A percentile compares a stretch with the other conserved stretches of the same genome.
Evolutionary conservation across 2,797 vertebrate genomes (phyloP).

Genomic region (Falco novaeseelandiae): DNA sequence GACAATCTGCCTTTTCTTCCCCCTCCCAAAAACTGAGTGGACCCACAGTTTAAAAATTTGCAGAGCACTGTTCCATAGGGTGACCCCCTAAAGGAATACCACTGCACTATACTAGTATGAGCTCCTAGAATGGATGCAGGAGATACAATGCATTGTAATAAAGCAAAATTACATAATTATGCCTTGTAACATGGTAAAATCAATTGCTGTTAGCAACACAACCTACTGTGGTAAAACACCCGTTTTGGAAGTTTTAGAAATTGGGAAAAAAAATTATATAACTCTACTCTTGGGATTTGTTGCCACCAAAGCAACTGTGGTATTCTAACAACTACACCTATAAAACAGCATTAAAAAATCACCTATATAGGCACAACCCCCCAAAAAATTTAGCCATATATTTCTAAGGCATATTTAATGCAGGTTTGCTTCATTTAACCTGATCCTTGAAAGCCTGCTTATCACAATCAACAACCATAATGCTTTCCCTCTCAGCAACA

Average conservation of each 20-base stretch:
- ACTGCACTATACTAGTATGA: background rate
- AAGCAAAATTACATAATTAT: background rate
- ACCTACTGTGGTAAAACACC: background rate
- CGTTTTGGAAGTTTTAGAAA: background rate
- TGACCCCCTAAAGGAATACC: background rate
- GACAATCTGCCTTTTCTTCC: background rate
- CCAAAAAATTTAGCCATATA: background rate
- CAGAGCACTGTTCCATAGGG: background rate
- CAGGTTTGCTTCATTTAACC: slow-evolving; percentile 14
- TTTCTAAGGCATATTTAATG: background rate
- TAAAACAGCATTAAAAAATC: background rate
- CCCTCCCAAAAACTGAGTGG: fast-evolving
- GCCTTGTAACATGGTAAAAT: background rate
- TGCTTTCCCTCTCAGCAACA: slow-evolving; percentile 33
- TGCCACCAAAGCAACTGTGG: background rate
- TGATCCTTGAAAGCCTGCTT: slow-evolving; percentile 25
- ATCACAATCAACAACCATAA: background rate
- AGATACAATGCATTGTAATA: background rate
- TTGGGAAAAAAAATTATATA: fast-evolving
- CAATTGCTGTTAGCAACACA: background rate
- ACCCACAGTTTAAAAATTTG: background rate
- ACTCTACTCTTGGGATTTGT: background rate
- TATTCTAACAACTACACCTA: background rate
- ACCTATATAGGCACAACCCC: background rate
- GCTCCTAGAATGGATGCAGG: background rate